Evolutionary conservation across 2,113 vertebrate genomes (phyloP).

Genomic region (Panthera tigris): DNA sequence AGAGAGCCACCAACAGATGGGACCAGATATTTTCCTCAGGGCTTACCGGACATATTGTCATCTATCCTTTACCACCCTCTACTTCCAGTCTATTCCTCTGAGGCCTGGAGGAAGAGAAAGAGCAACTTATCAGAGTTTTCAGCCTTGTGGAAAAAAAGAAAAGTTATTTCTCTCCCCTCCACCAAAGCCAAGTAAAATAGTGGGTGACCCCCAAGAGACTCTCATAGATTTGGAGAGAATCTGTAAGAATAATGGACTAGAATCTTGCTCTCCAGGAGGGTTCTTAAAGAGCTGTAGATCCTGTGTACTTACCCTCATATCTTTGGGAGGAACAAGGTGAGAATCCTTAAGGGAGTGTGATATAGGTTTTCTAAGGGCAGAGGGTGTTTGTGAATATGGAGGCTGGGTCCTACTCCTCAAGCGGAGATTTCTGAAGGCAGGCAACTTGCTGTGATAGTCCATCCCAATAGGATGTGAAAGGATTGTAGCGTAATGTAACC

Average conservation of each 20-base stretch:
- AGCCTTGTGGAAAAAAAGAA: neutral
- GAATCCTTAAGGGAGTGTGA: neutral
- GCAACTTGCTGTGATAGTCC: neutral
- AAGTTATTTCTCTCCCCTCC: neutral
- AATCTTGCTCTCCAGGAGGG: neutral
- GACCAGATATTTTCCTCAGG: neutral
- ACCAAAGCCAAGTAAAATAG: neutral
- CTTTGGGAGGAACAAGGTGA: neutral
- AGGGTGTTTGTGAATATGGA: neutral
- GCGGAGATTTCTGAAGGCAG: slow-evolving; percentile 6
- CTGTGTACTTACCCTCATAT: neutral
- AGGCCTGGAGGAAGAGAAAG: neutral
- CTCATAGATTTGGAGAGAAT: neutral
- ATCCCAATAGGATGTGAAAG: neutral
- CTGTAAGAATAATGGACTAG: neutral
- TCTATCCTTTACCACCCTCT: neutral
- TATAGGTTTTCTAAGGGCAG: neutral
- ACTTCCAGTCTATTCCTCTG: neutral
- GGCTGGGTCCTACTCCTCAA: neutral
- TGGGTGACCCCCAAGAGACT: neutral
- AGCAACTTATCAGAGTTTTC: neutral
- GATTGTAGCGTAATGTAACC: neutral
- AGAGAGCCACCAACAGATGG: neutral
- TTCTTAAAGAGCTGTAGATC: neutral
- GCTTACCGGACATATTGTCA: neutral